Evolutionary conservation across 2,113 vertebrate species (phyloP).

Genomic region (Channa maculata): DNA sequence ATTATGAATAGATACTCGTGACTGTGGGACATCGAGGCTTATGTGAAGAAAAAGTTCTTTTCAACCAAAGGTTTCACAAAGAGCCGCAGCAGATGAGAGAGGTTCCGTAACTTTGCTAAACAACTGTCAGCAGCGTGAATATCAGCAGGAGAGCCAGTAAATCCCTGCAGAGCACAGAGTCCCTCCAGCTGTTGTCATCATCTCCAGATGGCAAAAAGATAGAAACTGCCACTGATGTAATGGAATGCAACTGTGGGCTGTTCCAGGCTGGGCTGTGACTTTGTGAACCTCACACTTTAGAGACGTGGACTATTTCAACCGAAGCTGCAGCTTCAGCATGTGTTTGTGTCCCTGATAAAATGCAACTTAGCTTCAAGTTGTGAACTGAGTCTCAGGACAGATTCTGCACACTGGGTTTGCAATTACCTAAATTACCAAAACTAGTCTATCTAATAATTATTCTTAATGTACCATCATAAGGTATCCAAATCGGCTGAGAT

Average conservation of each 20-base stretch:
- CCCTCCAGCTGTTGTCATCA: constrained; percentile 43
- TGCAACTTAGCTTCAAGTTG: background rate
- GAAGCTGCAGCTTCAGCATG: constrained; percentile 9
- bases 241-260: constrained; percentile 11
- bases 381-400: background rate
- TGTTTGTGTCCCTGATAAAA: background rate
- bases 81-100: background rate
- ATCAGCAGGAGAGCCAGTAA: constrained; percentile 18
- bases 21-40: too few relatives aligned
- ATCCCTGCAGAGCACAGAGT: constrained; percentile 28
- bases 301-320: constrained; percentile 6
- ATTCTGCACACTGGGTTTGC: too few relatives aligned
- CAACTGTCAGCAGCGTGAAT: constrained; percentile 9
- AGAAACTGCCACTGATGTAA: constrained; percentile 44
- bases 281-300: constrained; percentile 21
- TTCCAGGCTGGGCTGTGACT: constrained; percentile 28
- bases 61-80: too few relatives aligned
- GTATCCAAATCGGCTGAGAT: too few relatives aligned
- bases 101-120: constrained; percentile 4
- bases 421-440: too few relatives aligned
- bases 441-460: too few relatives aligned
- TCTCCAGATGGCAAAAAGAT: constrained; percentile 43
- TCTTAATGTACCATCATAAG: too few relatives aligned
- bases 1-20: too few relatives aligned
- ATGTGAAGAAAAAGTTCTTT: background rate